Conservation (phyloP, 2,113 vertebrate genomes). For the Stigmatopora argus region DNA sequence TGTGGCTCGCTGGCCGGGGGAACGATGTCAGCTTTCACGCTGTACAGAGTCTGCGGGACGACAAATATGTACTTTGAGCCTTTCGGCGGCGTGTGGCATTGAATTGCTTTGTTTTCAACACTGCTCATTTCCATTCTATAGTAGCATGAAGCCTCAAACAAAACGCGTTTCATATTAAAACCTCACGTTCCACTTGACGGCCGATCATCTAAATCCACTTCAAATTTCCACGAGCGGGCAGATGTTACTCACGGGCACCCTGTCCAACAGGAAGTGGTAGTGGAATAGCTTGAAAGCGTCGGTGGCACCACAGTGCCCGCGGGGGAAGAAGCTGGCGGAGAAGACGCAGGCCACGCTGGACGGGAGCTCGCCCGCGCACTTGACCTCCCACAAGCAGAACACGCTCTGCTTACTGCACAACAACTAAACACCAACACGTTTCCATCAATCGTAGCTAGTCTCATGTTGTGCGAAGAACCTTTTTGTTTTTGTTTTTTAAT, state of each 20-base stretch:
- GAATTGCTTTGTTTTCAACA: neutral
- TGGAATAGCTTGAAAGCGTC: conserved; percentile 79
- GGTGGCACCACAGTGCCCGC: conserved; percentile 57
- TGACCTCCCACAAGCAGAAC: conserved; percentile 92
- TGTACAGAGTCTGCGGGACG: conserved; percentile 82
- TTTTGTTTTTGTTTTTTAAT: no score
- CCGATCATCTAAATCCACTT: no score
- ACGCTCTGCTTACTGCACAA: conserved; percentile 82
- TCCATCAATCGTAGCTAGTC: neutral
- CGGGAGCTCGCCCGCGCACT: conserved; percentile 79
- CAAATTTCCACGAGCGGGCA: no score
- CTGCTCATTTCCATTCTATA: no score
- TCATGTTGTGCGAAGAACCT: no score
- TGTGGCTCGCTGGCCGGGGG: conserved; percentile 77
- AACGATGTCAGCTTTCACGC: conserved; percentile 78
- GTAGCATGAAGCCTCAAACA: no score
- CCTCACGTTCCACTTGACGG: no score
- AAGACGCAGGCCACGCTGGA: conserved; percentile 79
- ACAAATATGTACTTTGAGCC: neutral
- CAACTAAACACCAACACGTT: conserved; percentile 54
- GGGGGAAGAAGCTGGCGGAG: conserved; percentile 80
- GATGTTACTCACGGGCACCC: conserved; percentile 79
- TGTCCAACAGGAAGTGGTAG: conserved; percentile 85
- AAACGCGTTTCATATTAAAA: no score
- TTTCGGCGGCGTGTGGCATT: neutral